Evolutionary conservation across 2,888 invertebrate species (phyloP).

Genomic region (Orthosia gothica): DNA sequence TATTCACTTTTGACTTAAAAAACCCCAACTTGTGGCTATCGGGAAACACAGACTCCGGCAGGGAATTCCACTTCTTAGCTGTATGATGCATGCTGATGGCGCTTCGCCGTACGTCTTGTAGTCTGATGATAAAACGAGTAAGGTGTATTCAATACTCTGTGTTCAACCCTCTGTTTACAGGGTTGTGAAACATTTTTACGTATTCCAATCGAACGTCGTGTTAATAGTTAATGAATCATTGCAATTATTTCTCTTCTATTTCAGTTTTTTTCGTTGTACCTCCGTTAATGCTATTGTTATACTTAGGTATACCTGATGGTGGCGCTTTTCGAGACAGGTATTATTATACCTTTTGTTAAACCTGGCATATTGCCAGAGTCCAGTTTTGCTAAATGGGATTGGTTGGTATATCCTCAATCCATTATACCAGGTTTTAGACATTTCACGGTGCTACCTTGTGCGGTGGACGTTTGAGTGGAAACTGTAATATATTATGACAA

Average conservation of each 20-base stretch:
- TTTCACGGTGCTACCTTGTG: slow-evolving; percentile 1
- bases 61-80: no score
- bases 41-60: no score
- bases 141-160: no score
- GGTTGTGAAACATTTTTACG: background rate
- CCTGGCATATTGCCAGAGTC: slow-evolving; percentile 38
- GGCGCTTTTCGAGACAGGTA: slow-evolving; percentile 4
- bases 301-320: background rate
- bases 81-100: no score
- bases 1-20: no score
- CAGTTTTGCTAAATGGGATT: slow-evolving; percentile 54
- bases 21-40: no score
- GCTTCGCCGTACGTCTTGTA: no score
- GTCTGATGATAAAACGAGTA: no score
- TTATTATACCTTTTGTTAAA: slow-evolving; percentile 19
- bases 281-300: no score
- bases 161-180: background rate
- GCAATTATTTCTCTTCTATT: background rate
- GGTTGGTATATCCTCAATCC: slow-evolving; percentile 47
- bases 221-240: background rate
- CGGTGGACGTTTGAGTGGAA: background rate
- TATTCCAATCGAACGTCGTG: background rate
- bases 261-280: background rate
- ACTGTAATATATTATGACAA: background rate
- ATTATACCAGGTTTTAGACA: slow-evolving; percentile 25